Evolutionary conservation across 2,797 vertebrate species (phyloP), one percentile per base, ranked within the genome.

Genomic region (Sebastes hubbsi): DNA sequence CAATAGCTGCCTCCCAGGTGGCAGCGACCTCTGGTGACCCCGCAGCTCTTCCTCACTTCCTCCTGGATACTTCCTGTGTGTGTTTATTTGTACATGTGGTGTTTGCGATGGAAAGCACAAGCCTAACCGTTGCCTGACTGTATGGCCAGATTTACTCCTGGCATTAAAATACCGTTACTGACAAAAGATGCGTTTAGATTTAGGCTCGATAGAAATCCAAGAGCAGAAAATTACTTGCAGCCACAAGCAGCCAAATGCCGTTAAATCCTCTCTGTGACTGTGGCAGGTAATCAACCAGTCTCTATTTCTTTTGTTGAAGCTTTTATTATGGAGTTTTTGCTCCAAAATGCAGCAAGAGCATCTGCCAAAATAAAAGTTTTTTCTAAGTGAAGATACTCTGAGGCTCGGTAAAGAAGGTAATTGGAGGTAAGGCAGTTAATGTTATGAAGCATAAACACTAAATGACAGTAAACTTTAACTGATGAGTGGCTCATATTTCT

Each of bases 1-100:
- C 84, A 85, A 81, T 72, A 54, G 80, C 72, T 8, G 6, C 79
- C 77, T 91, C 87, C 85, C 84, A 82, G 82, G 87, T 80, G 84
- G 79, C 77, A 7, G 7, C 73, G 83, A 85, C 82, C 86, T 85
- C 78, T 12, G 25, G 12, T 82, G 85, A 89, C 85, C 81, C 46
- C 71, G 0, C 61, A 34, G 66, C 74, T 82, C 77, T 13, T 61
- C 69, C 81, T 56, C 56, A 3, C 83, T 78, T 86, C 82, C 85
- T 86, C 55, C 34, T 7, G 20, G 9, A 70, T 52, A 72, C 88
- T 84, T 86, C 80, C 84, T 85, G 59, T 70, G 66, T 46, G 34
- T 72, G 65, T 62, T 38, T 38, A 0, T 74, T 25, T 74, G 49
- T 72, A 22, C 52, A 49, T 56, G 49, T 59, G 52, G n/a, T 77